Evolutionary conservation across 2,797 vertebrate genomes (phyloP).

Genomic region (Helostoma temminkii): DNA sequence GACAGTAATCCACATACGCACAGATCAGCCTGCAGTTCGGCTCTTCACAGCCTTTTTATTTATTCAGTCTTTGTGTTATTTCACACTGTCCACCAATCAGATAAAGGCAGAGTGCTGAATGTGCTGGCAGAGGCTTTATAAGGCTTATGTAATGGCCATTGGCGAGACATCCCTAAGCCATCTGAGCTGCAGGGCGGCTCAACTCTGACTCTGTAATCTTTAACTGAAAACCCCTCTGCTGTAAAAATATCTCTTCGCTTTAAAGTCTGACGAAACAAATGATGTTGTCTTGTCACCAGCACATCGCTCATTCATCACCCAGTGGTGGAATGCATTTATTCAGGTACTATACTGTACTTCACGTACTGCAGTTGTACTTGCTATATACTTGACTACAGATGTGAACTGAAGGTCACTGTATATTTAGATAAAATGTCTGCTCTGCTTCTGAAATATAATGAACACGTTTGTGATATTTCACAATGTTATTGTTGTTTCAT

Average conservation of each 20-base stretch:
- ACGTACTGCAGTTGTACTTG: background rate
- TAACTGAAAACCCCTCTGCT: background rate
- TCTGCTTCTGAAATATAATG: too few relatives aligned
- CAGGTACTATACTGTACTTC: background rate
- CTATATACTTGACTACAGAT: too few relatives aligned
- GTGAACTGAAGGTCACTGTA: too few relatives aligned
- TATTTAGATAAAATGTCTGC: too few relatives aligned
- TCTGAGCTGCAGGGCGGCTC: slow-evolving; percentile 47
- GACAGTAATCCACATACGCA: slow-evolving; percentile 29
- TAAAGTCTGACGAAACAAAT: slow-evolving; percentile 5
- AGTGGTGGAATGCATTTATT: background rate
- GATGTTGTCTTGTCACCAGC: slow-evolving; percentile 15
- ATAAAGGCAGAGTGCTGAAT: background rate
- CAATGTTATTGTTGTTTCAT: too few relatives aligned
- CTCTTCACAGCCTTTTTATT: slow-evolving; percentile 24
- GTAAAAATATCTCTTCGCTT: slow-evolving; percentile 2
- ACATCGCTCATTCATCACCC: background rate
- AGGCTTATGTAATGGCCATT: slow-evolving; percentile 57
- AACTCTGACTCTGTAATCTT: slow-evolving; percentile 31
- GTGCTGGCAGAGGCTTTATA: slow-evolving; percentile 38
- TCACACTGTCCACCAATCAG: slow-evolving; percentile 59
- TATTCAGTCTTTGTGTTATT: slow-evolving; percentile 41
- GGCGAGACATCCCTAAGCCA: slow-evolving; percentile 56
- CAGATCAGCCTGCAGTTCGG: background rate
- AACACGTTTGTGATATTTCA: background rate